Evolutionary conservation across 2,888 invertebrate genomes (phyloP), one percentile per base, ranked within the genome.

Genomic region (Volucella zonaria): DNA sequence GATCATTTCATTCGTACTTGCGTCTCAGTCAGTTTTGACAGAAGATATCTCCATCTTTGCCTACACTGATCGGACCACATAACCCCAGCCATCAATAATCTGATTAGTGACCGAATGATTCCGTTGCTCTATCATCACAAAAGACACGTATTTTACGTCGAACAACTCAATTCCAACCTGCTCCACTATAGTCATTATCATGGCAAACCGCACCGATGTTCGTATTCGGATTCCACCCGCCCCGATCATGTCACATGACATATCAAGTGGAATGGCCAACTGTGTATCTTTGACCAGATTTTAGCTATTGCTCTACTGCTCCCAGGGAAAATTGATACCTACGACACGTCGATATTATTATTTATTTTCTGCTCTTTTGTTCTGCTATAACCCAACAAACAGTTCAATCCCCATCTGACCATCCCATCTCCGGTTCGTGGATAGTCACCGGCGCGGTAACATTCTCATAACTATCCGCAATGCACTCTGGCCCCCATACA

Each of bases 211-310:
- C 43, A 40, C 43, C 59, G 52, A 52, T 15, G 31, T 6, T 31
- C 31, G 31, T 31, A 31, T 31, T 31, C 31, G 31, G 31, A 31
- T 31, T 31, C 18, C 59, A 71, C 64, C 64, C 70, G 70, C 51
- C 58, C 18, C 64, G 76, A 81, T 71, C 74, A 80, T 80, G 74
- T 51, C 68, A 56, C 51, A 56, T 49, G 23, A 51, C 64, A 61
- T 61, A 66, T 76, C 81, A 77, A 66, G 76, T 77, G 71, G 77
- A 82, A 82, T 82, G 71, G 59, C 66, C 70, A 76, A 52, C 80
- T 49, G 64, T 68, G 31, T 68, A 42, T 43, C 58, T 59, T 74
- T 74, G 49, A 70, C 62, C 64, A 70, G 70, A 77, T 64, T 70
- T 78, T 73, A 12, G 47, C 47, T 68, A 62, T 52, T 80, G 56